Base-by-base conservation (phyloP, 2,113 vertebrate genomes). In the Eulemur rufifrons region DNA sequence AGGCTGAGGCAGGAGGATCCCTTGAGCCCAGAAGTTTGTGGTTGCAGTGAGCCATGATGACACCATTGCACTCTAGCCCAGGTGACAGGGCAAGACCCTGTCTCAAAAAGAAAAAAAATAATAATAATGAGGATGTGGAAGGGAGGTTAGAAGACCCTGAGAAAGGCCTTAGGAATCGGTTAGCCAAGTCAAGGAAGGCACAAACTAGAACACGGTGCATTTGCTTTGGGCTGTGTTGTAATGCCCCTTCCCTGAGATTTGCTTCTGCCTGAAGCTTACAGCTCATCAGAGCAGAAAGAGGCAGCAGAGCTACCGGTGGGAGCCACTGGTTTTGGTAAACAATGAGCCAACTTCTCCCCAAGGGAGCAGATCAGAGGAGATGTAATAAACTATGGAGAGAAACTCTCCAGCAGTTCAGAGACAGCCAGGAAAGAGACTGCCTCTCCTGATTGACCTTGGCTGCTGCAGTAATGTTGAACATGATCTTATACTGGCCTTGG, bases 311-410 rank as follows among this genome's bases (percentile, higher is more conserved):
- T 74, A 80, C 91, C 71, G 0, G 63, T 59, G 97, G 95, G 95
- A 97, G 73, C 91, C 25, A 80, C 92, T 73, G 86, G 82, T 86
- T 96, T 80, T 69, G 80, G 90, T 96, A 94, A 97, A 98, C 95
- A 96, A 91, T 56, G 86, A 92, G 94, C 85, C 63, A 73, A 20
- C 29, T 89, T 86, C 89, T 97, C 37, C 69, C n/a, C 39, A 61
- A 56, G 96, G 78, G 95, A 94, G 76, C 32, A 6, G 91, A 89
- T 91, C 89, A 50, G 88, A 92, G 69, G 25, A 74, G 77, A 52
- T 21, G 32, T 52, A 89, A 85, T 39, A 71, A 82, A 27, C 29
- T 5, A 17, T 9, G 37, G 61, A 83, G 77, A 82, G 61, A 95
- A 66, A 54, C 81, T 89, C 86, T 61, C 78, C 39, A 76, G 56